A percentile compares a stretch with the other conserved stretches of the same genome.
These are phyloP conservation scores for Amyelois transitella DNA, from an alignment of 1,140 invertebrate genomes.

Conservation along the genomic window DNA sequence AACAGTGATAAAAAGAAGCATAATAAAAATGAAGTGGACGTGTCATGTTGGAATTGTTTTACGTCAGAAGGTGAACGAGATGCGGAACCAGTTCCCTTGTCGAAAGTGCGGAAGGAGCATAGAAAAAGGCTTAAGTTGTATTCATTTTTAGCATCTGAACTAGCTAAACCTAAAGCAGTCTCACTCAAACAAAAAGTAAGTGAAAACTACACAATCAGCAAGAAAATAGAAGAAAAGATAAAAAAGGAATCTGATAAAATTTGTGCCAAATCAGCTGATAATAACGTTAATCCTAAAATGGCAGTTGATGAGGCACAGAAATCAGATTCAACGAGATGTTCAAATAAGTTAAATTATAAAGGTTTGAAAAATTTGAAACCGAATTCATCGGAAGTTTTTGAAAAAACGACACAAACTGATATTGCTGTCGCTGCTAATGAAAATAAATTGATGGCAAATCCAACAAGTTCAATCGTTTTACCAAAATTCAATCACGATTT, in stretches of 20 bases:
- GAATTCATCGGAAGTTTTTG: not conserved
- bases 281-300: not conserved
- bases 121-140: conserved; percentile 53
- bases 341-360: not conserved
- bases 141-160: conserved; percentile 47
- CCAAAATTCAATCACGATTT: too few species aligned
- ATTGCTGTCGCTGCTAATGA: too few species aligned
- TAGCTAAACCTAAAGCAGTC: conserved; percentile 51
- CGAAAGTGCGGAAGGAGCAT: conserved; percentile 43
- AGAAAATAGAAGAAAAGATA: conserved; percentile 47
- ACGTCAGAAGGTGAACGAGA: conserved; percentile 28
- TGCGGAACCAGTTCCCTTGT: conserved; percentile 33
- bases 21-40: conserved; percentile 30
- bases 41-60: conserved; percentile 62
- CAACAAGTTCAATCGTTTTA: too few species aligned
- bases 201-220: conserved; percentile 43
- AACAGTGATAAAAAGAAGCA: conserved; percentile 18
- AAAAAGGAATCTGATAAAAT: not conserved
- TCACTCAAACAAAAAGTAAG: conserved; percentile 57
- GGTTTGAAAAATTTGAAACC: conserved; percentile 11
- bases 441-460: too few species aligned
- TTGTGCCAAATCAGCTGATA: not conserved
- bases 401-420: not conserved
- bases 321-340: not conserved
- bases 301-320: not conserved